Evolutionary conservation across 2,113 vertebrate species (phyloP), one percentile per base, ranked within the genome.

Genomic region (Mungos mungo): DNA sequence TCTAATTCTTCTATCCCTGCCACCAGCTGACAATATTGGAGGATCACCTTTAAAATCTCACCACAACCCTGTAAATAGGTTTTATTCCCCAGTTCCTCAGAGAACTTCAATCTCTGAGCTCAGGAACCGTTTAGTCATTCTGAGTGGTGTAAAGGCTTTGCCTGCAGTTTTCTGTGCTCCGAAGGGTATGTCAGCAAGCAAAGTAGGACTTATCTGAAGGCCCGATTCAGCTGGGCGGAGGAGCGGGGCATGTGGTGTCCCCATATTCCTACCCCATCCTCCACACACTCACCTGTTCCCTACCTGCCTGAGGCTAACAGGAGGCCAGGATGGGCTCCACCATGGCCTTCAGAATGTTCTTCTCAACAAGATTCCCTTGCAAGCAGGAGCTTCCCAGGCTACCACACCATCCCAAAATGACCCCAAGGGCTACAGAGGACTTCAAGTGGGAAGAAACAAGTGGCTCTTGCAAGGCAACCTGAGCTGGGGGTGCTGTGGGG

Each of bases 231-330:
- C 23, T 41, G 35, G 72, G 14, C 38, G 41, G 45, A 90, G 27
- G 50, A 50, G 41, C 25, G 7, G 69, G 14, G 86, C 88, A 76
- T 38, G 38, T 35, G 79, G 82, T 16, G 35, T 29, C 80, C 80
- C 18, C 8, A n/a, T n/a, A 2, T 57, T 14, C 21, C 18, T 11
- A 60, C 63, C 23, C 52, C 29, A 23, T 15, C 38, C 41, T n/a
- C 21, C 15, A 38, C 7, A 0, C 0, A 0, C 0, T 54, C 4
- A 33, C 35, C 87, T 54, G 10, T 11, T 47, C 27, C 35, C 0
- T 13, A 11, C 38, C 63, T 80, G 35, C 63, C 81, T 18, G 45
- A 65, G 33, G 47, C 65, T 31, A 69, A 4, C 5, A 71, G 65
- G 68, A 82, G 45, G 84, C 33, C 25, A 19, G 6, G 25, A 52